A percentile compares a stretch with the other conserved stretches of the same genome.
Conservation (phyloP, 2,888 invertebrate species). For the Ophioninae sp. region DNA sequence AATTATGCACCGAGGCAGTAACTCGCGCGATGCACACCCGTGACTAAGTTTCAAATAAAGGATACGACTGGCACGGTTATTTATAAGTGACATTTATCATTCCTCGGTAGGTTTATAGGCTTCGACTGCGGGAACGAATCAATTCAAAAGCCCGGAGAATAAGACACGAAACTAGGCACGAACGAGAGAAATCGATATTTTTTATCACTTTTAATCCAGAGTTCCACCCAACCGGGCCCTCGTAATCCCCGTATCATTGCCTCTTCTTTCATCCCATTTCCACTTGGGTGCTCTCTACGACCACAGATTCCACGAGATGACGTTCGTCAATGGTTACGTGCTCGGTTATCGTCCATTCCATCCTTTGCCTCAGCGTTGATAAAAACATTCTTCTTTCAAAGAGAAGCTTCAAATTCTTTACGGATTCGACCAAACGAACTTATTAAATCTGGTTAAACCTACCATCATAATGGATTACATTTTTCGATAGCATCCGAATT, state of each 20-base stretch:
- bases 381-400: too few relatives aligned
- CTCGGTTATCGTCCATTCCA: too few relatives aligned
- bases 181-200: slow-evolving; percentile 45
- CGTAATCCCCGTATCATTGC: slow-evolving; percentile 38
- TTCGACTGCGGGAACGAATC: slow-evolving; percentile 62
- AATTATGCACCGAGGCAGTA: slow-evolving; percentile 60
- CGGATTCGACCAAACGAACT: too few relatives aligned
- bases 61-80: slow-evolving; percentile 57
- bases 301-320: neutral
- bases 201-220: slow-evolving; percentile 46
- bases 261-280: neutral
- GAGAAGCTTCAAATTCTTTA: too few relatives aligned
- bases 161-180: slow-evolving; percentile 45
- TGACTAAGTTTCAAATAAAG: slow-evolving; percentile 62
- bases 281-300: neutral
- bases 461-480: too few relatives aligned
- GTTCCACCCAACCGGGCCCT: slow-evolving; percentile 34
- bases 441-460: too few relatives aligned
- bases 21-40: slow-evolving; percentile 55
- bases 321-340: neutral
- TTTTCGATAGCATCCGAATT: neutral
- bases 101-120: slow-evolving; percentile 57
- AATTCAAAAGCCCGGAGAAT: slow-evolving; percentile 47
- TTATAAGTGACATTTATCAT: slow-evolving; percentile 62
- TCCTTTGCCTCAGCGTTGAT: neutral